Evolutionary conservation across 2,888 invertebrate genomes (phyloP), one percentile per base, ranked within the genome.

Genomic region (Caenorhabditis becei): DNA sequence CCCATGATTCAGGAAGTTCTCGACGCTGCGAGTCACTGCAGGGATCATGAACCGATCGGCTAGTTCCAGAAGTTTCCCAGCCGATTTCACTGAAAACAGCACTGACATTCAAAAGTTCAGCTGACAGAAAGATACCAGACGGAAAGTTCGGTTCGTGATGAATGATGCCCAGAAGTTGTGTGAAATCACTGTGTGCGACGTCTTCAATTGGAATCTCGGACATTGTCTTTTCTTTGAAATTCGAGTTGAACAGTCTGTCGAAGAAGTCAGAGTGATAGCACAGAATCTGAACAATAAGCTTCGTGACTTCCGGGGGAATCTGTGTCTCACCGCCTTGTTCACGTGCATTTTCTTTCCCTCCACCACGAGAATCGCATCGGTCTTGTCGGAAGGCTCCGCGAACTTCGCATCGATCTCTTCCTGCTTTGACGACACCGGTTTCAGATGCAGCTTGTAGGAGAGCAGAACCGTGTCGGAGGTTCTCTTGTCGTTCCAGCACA

Each of bases 211-310:
- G 24, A 14, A 69, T 59, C 37, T 59, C 69, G 0, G 2, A 0
- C 59, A 69, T 69, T 1, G 69, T 23, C 51, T 59, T 69, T 26
- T 69, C 69, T 18, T 69, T 69, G 69, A 69, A 59, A 10, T 59
- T 37, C 37, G 51, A 49, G 11, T 69, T 59, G 51, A 69, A 69
- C 8, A 69, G 32, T 0, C 24, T 32, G 32, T 58, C 14, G 49
- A 69, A 69, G n/a, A 49, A 69, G 49, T 47, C 69, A 0, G 58
- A 69, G 10, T 49, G 69, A 7, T 3, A 59, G 28, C 58, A 69
- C 24, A 69, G 69, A 24, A 35, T 10, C 69, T 65, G 53, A n/a
- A n/a, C 1, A 51, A 63, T n/a, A 11, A 28, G 10, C 10, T 4
- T 1, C 0, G 35, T n/a, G 32, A 18, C 5, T 4, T 18, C 2